Conservation (phyloP, 1,140 invertebrate genomes). For the Scaptomyza graminum region DNA sequence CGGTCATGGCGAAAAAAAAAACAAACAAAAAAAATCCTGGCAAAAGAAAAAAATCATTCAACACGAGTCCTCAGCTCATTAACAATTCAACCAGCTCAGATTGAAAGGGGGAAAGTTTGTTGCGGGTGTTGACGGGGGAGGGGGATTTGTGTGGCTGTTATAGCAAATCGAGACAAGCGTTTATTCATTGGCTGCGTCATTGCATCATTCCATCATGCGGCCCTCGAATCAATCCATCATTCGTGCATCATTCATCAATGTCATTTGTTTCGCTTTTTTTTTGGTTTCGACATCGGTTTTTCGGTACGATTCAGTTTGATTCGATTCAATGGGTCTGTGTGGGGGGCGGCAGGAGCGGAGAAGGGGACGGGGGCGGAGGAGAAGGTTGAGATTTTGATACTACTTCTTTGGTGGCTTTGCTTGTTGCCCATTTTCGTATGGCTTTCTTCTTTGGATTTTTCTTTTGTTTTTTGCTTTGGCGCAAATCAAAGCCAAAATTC, state of each 20-base stretch:
- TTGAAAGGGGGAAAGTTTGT: not conserved
- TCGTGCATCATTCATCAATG: conserved; percentile 75
- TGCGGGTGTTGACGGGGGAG: too few relatives aligned
- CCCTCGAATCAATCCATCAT: conserved; percentile 71
- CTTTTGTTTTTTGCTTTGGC: conserved; percentile 50
- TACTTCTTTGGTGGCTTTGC: not conserved
- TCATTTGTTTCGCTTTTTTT: conserved; percentile 67
- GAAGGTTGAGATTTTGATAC: not conserved
- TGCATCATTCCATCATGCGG: conserved; percentile 51
- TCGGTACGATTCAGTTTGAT: not conserved
- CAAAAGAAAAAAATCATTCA: too few relatives aligned
- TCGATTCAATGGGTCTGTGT: too few relatives aligned
- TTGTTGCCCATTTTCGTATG: conserved; percentile 24
- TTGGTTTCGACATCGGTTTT: conserved; percentile 26
- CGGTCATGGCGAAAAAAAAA: conserved; percentile 38
- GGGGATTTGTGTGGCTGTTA: not conserved
- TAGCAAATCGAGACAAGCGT: conserved; percentile 44
- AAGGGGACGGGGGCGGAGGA: too few relatives aligned
- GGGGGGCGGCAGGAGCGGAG: too few relatives aligned
- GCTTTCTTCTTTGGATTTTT: conserved; percentile 17
- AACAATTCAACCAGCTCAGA: conserved; percentile 70
- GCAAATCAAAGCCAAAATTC: conserved; percentile 33
- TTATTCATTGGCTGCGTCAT: conserved; percentile 58
- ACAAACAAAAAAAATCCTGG: not conserved
- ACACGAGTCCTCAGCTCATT: conserved; percentile 50